phyloP scores from a whole-genome alignment of 2,797 vertebrate genomes.

The Phrynocephalus guinanensis region DNA sequence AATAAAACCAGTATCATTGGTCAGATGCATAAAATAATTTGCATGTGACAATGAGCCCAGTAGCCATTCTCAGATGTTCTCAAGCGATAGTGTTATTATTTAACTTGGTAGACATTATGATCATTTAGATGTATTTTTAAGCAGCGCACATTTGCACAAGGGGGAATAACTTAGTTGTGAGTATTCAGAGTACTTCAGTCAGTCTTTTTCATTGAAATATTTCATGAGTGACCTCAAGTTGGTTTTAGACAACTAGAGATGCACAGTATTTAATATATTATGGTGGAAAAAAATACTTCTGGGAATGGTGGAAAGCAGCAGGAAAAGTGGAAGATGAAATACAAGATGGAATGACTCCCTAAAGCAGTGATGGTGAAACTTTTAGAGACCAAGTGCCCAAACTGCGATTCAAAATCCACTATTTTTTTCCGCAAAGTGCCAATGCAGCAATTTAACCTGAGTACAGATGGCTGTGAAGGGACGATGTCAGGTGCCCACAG shows the following conservation, averaged over 20 bases:
- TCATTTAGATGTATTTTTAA: slow-evolving; percentile 66
- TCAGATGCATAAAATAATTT: slow-evolving; percentile 21
- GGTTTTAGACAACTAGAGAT: not conserved
- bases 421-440: too few relatives aligned
- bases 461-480: too few relatives aligned
- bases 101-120: slow-evolving; percentile 37
- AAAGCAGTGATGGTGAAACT: too few relatives aligned
- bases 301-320: too few relatives aligned
- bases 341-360: too few relatives aligned
- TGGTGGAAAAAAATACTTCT: too few relatives aligned
- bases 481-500: too few relatives aligned
- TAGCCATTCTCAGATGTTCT: slow-evolving; percentile 54
- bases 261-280: not conserved
- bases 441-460: too few relatives aligned
- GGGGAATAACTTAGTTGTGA: not conserved
- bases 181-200: slow-evolving; percentile 19
- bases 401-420: too few relatives aligned
- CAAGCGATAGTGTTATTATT: slow-evolving; percentile 62
- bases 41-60: slow-evolving; percentile 26
- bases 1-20: not conserved
- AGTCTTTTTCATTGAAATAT: slow-evolving; percentile 35
- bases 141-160: slow-evolving; percentile 5
- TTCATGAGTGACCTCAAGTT: not conserved
- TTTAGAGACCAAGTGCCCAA: too few relatives aligned
- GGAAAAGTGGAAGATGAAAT: too few relatives aligned